These are phyloP conservation scores for Nesogale talazaci DNA, from an alignment of 2,113 vertebrate species.

Conservation along the genomic window DNA sequence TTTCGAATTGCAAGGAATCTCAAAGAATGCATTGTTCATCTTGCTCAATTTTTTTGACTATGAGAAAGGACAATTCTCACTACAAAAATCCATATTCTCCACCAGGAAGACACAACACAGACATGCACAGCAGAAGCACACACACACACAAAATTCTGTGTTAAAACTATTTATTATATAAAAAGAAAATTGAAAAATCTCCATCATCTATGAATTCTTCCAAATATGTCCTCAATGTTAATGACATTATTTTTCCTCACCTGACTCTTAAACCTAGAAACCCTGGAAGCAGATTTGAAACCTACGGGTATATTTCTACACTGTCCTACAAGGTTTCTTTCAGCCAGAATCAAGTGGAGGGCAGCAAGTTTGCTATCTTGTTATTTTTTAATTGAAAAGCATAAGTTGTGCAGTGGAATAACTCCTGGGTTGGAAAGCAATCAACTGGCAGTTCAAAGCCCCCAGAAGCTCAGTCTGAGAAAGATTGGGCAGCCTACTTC, in stretches of 20 bases:
- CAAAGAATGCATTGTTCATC: background rate
- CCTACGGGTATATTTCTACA: too few relatives aligned
- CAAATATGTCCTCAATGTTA: background rate
- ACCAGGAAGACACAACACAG: background rate
- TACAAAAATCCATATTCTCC: background rate
- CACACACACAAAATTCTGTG: background rate
- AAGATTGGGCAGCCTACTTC: background rate
- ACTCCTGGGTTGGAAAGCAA: background rate
- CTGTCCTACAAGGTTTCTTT: too few relatives aligned
- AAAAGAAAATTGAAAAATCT: background rate
- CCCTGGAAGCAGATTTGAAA: background rate
- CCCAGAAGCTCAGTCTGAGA: background rate
- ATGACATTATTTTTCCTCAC: background rate
- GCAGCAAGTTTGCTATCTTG: too few relatives aligned
- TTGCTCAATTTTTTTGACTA: background rate
- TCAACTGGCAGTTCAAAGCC: background rate
- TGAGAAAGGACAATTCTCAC: background rate
- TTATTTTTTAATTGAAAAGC: too few relatives aligned
- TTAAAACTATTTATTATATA: slow-evolving; percentile 22
- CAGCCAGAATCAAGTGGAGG: too few relatives aligned
- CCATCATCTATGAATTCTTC: background rate
- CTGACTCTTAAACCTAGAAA: background rate
- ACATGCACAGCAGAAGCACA: background rate
- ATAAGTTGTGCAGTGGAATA: background rate
- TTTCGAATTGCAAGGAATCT: background rate